phyloP scores from a whole-genome alignment of 1,140 invertebrate species.

The Drosophila lowei region DNA sequence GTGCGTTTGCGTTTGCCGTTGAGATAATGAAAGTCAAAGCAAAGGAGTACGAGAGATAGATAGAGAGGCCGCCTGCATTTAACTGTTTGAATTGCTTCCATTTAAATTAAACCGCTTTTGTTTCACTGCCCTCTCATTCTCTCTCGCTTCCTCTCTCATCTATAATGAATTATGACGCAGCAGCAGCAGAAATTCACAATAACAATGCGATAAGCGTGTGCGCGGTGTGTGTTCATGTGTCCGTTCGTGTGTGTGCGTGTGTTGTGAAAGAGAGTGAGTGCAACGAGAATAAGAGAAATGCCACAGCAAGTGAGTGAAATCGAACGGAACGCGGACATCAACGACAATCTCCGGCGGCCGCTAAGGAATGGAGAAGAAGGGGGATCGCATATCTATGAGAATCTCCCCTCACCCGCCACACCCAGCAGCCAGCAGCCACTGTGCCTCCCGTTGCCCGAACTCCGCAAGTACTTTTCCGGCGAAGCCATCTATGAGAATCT shows the following conservation, averaged over 20 bases:
- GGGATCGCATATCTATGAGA: constrained; percentile 67
- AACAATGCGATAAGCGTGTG: constrained; percentile 52
- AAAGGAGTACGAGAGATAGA: constrained; percentile 5
- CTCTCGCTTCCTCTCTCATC: constrained; percentile 26
- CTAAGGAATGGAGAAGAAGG: constrained; percentile 1
- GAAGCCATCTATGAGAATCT: constrained; percentile 77
- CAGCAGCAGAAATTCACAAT: constrained; percentile 27
- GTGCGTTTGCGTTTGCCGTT: neutral
- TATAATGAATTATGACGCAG: constrained; percentile 42
- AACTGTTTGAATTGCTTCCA: constrained; percentile 23
- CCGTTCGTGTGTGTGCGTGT: too few species aligned
- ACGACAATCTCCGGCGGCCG: constrained; percentile 27
- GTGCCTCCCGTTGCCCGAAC: constrained; percentile 34
- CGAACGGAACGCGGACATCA: constrained; percentile 31
- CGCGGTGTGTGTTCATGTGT: too few species aligned
- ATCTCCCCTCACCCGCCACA: constrained; percentile 37
- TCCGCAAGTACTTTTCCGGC: constrained; percentile 72
- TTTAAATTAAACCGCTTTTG: constrained; percentile 31
- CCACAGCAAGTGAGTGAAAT: constrained; percentile 31
- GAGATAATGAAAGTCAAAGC: constrained; percentile 39
- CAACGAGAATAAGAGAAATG: constrained; percentile 40
- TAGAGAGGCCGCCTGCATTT: constrained; percentile 21
- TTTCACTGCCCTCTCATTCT: constrained; percentile 5
- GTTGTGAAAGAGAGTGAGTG: constrained; percentile 6
- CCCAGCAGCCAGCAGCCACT: neutral